Percentiles rank a stretch among this genome's conserved stretches.
Conservation (phyloP, 2,113 vertebrate species). For the Neolamprologus kungweensis region DNA sequence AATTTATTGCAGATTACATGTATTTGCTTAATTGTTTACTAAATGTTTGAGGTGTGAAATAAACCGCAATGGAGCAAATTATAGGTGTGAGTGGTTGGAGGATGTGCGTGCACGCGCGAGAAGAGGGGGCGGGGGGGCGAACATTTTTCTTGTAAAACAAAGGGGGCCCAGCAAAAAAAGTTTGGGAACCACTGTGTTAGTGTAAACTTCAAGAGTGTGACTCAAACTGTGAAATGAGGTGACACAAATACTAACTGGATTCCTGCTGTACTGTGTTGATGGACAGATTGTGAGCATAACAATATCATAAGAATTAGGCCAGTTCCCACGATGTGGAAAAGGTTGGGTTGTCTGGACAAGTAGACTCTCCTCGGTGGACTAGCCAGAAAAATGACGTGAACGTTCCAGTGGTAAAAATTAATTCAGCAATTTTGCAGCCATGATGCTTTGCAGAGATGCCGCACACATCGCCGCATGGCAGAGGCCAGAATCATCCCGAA, state of each 20-base stretch:
- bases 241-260: constrained; percentile 6
- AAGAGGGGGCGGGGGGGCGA: too few relatives aligned
- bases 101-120: too few relatives aligned
- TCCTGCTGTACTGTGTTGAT: not conserved
- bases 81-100: too few relatives aligned
- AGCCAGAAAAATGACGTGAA: not conserved
- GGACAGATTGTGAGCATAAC: constrained; percentile 2
- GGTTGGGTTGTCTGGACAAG: not conserved
- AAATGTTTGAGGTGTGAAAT: too few relatives aligned
- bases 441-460: not conserved
- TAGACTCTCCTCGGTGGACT: not conserved
- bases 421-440: constrained; percentile 15
- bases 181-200: not conserved
- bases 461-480: constrained; percentile 5
- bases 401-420: constrained; percentile 8
- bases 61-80: too few relatives aligned
- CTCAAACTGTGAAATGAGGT: not conserved
- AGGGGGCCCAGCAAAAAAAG: too few relatives aligned
- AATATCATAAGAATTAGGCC: constrained; percentile 19
- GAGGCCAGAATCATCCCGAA: constrained; percentile 23
- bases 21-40: too few relatives aligned
- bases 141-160: too few relatives aligned
- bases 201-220: not conserved
- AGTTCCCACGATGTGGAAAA: constrained; percentile 4
- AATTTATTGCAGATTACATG: too few relatives aligned